Conservation (phyloP, 2,797 vertebrate genomes). For the Sitta carolinensis region DNA sequence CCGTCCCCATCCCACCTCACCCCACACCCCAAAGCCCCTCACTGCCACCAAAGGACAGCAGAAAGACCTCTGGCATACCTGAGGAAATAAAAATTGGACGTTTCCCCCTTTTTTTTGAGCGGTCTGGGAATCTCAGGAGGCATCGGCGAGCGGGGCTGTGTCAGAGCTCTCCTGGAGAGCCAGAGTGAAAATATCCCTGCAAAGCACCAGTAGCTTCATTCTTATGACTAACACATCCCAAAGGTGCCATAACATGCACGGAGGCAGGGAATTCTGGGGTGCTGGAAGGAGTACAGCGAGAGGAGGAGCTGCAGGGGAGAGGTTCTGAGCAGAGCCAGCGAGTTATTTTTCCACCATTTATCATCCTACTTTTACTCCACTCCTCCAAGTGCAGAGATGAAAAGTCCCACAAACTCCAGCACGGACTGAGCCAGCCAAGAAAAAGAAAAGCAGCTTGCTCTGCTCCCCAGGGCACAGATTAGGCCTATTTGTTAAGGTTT, state of each 20-base stretch:
- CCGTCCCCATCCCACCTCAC: background rate
- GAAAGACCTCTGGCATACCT: background rate
- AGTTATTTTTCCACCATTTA: slow-evolving; percentile 56
- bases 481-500: background rate
- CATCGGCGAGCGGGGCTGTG: background rate
- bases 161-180: slow-evolving; percentile 43
- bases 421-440: slow-evolving; percentile 28
- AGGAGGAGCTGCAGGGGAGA: slow-evolving; percentile 13
- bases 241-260: slow-evolving; percentile 58
- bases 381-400: slow-evolving; percentile 6
- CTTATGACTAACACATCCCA: slow-evolving; percentile 59
- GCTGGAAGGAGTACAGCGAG: slow-evolving; percentile 12
- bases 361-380: background rate
- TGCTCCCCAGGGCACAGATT: background rate
- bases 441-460: slow-evolving; percentile 43
- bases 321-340: slow-evolving; percentile 26
- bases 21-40: background rate
- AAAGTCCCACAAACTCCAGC: slow-evolving; percentile 39
- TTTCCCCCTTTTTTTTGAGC: background rate
- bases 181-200: slow-evolving; percentile 31
- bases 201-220: slow-evolving; percentile 58
- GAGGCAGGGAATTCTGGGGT: slow-evolving; percentile 55
- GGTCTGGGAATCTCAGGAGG: slow-evolving; percentile 17
- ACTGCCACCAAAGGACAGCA: background rate
- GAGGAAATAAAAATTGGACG: background rate